phyloP scores from a whole-genome alignment of 1,140 invertebrate genomes.

The Diploscapter pachys region DNA sequence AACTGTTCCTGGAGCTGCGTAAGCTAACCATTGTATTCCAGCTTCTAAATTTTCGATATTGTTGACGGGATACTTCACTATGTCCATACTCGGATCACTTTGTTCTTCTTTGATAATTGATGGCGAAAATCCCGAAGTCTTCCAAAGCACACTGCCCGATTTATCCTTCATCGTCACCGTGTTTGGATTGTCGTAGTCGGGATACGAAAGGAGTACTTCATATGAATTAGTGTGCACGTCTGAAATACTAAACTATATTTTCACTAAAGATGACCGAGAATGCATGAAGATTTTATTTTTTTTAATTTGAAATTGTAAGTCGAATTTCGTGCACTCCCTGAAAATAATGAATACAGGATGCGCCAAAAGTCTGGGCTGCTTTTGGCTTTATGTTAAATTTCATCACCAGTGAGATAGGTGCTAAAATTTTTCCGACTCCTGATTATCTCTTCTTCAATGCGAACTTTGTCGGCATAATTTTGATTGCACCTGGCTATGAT shows the following conservation, averaged over 20 bases:
- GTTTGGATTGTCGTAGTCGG: slow-evolving; percentile 51
- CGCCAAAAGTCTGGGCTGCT: too few species aligned
- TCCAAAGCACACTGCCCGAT: slow-evolving; percentile 49
- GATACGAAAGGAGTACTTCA: slow-evolving; percentile 54
- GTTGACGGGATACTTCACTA: neutral
- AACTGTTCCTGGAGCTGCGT: slow-evolving; percentile 44
- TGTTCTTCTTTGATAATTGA: slow-evolving; percentile 37
- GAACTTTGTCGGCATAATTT: neutral
- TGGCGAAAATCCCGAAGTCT: slow-evolving; percentile 48
- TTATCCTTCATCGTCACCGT: slow-evolving; percentile 42
- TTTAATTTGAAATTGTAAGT: too few species aligned
- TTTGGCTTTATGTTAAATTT: too few species aligned
- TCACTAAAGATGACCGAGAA: too few species aligned
- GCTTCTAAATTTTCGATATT: slow-evolving; percentile 37
- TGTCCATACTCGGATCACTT: slow-evolving; percentile 44
- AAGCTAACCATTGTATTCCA: slow-evolving; percentile 54
- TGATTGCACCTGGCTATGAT: neutral
- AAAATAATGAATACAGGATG: slow-evolving; percentile 7
- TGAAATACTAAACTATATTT: slow-evolving; percentile 1
- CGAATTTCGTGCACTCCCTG: too few species aligned
- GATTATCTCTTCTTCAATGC: neutral
- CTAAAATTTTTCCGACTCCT: neutral
- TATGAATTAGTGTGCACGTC: slow-evolving; percentile 55
- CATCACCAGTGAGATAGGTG: too few species aligned
- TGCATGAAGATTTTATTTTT: too few species aligned